These are phyloP conservation scores for Azorinus chamasolen DNA, from an alignment of 2,888 invertebrate genomes.

Conservation along the genomic window DNA sequence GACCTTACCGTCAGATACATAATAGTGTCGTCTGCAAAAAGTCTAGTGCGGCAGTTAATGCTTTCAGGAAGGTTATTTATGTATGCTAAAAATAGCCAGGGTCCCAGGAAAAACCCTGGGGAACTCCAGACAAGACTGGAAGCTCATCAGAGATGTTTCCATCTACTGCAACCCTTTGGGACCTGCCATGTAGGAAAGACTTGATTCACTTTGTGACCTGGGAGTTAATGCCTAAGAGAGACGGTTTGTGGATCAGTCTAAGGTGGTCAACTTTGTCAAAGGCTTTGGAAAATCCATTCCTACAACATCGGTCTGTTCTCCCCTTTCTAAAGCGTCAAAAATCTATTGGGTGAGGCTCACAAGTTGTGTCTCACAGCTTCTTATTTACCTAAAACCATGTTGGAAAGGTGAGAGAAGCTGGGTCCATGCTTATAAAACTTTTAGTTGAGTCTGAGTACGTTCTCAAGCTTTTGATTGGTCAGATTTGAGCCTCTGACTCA, in stretches of 20 bases:
- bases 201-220: slow-evolving; percentile 15
- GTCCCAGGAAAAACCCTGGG: slow-evolving; percentile 25
- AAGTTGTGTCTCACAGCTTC: slow-evolving; percentile 40
- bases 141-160: slow-evolving; percentile 12
- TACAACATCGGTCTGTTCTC: slow-evolving; percentile 31
- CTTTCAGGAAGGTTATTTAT: slow-evolving; percentile 27
- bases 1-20: slow-evolving; percentile 5
- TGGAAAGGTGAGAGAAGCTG: slow-evolving; percentile 12
- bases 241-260: slow-evolving; percentile 24
- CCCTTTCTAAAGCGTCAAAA: slow-evolving; percentile 24
- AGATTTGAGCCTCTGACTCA: too few relatives aligned
- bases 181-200: slow-evolving; percentile 24
- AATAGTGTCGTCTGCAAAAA: slow-evolving; percentile 20
- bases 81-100: slow-evolving; percentile 22
- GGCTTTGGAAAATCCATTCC: slow-evolving; percentile 40
- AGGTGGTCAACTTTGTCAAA: slow-evolving; percentile 26
- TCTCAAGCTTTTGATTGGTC: too few relatives aligned
- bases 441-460: too few relatives aligned
- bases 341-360: slow-evolving; percentile 32
- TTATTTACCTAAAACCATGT: slow-evolving; percentile 39
- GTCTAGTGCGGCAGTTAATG: slow-evolving; percentile 5
- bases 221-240: slow-evolving; percentile 5
- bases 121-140: slow-evolving; percentile 23
- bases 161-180: slow-evolving; percentile 19
- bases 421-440: too few relatives aligned